A percentile compares a stretch with the other conserved stretches of the same genome.
phyloP scores from a whole-genome alignment of 2,797 vertebrate genomes.

The Peromyscus attwateri region DNA sequence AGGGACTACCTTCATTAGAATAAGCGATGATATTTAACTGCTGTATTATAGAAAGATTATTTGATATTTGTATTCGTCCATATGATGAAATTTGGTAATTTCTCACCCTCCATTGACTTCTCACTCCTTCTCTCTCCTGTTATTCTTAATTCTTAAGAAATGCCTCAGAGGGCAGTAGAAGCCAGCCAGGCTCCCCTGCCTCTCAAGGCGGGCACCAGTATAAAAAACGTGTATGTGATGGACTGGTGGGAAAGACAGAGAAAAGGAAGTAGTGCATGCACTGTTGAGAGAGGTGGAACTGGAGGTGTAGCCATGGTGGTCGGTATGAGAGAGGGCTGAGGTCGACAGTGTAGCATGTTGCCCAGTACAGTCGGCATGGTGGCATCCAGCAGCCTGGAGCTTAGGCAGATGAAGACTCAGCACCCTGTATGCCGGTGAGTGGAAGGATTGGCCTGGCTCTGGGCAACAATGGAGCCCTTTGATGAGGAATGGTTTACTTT shows the following conservation, averaged over 20 bases:
- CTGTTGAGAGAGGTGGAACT: not conserved
- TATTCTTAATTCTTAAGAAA: not conserved
- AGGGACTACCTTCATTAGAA: not conserved
- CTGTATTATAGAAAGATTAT: not conserved
- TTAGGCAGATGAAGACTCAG: not conserved
- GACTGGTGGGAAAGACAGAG: not conserved
- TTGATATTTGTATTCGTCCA: not conserved
- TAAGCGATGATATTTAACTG: not conserved
- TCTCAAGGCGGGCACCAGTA: not conserved
- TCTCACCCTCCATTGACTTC: not conserved
- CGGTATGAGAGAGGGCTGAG: not conserved
- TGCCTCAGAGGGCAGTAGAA: not conserved
- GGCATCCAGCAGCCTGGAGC: not conserved
- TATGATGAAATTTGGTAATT: not conserved
- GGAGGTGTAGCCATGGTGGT: not conserved
- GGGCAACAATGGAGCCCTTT: not conserved
- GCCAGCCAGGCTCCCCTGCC: not conserved
- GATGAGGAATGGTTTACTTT: not conserved
- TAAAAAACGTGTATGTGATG: not conserved
- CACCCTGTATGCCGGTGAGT: not conserved
- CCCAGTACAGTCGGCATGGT: not conserved
- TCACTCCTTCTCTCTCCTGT: not conserved
- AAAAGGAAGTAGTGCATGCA: not conserved
- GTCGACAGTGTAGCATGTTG: too few species aligned
- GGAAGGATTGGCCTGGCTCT: too few species aligned